Conservation (phyloP, 2,113 vertebrate species). For the Equus quagga region DNA sequence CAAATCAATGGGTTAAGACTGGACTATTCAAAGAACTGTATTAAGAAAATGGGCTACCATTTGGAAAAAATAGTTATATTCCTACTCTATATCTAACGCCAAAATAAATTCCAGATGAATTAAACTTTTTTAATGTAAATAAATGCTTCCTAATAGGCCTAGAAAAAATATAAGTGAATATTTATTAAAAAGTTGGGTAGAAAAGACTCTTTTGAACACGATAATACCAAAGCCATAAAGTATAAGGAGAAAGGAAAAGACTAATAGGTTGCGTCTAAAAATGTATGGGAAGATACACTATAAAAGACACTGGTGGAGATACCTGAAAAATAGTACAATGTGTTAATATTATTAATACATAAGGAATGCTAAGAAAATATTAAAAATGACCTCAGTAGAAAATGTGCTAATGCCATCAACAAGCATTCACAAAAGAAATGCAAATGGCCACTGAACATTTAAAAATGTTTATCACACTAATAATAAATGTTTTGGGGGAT, state of each 20-base stretch:
- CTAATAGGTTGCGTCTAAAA: conserved; percentile 15
- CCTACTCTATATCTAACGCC: neutral
- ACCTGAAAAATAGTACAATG: conserved; percentile 31
- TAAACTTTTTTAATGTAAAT: conserved; percentile 40
- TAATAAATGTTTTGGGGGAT: conserved; percentile 16
- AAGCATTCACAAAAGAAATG: conserved; percentile 41
- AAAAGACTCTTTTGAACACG: conserved; percentile 48
- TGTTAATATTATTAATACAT: conserved; percentile 7
- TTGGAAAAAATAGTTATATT: conserved; percentile 14
- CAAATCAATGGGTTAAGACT: conserved; percentile 1
- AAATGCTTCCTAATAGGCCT: neutral
- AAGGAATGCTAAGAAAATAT: conserved; percentile 49
- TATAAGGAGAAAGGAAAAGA: conserved; percentile 8
- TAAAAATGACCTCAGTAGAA: conserved; percentile 47
- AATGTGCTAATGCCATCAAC: conserved; percentile 44
- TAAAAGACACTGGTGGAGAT: conserved; percentile 5
- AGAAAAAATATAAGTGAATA: conserved; percentile 34
- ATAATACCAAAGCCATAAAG: neutral
- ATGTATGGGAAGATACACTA: neutral
- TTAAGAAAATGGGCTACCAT: conserved; percentile 41
- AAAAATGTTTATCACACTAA: conserved; percentile 5
- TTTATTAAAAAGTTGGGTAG: conserved; percentile 20
- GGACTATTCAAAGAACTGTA: neutral
- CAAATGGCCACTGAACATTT: conserved; percentile 1
- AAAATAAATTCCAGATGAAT: conserved; percentile 29